Conservation (phyloP, 1,140 invertebrate genomes). For the Yoshiicerus persimilis region DNA sequence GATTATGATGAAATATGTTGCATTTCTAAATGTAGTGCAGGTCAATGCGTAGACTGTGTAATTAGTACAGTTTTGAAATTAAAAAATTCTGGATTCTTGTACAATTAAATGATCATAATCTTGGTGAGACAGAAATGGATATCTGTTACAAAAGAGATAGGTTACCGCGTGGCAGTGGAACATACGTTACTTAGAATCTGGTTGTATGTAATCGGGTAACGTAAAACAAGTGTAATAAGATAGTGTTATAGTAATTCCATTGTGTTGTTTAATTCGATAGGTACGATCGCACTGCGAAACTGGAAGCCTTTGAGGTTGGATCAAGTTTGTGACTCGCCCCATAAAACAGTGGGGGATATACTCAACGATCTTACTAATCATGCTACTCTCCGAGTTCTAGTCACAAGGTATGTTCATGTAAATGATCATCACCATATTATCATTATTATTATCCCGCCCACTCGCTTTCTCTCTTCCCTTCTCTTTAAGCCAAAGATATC, state of each 20-base stretch:
- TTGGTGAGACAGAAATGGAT: no score
- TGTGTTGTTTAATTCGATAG: constrained; percentile 58
- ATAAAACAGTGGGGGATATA: constrained; percentile 87
- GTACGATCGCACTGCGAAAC: constrained; percentile 86
- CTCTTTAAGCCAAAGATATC: background rate
- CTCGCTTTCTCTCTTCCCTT: background rate
- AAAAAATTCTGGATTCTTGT: no score
- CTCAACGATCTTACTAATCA: constrained; percentile 87
- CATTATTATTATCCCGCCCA: background rate
- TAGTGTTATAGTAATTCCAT: background rate
- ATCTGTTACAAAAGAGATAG: background rate
- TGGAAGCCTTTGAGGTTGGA: constrained; percentile 90
- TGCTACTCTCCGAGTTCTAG: constrained; percentile 83
- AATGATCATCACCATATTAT: background rate
- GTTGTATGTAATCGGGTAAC: background rate
- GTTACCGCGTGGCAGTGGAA: background rate
- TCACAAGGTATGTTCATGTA: constrained; percentile 65
- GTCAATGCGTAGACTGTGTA: no score
- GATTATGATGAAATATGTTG: no score
- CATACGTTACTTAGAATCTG: background rate
- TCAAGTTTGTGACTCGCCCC: constrained; percentile 80
- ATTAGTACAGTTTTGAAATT: no score
- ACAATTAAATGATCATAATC: background rate
- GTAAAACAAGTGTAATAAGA: background rate
- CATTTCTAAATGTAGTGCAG: no score